Percentiles rank a stretch among this genome's conserved stretches.
Conservation (phyloP, 1,140 invertebrate genomes). For the Macrosteles quadrilineatus region DNA sequence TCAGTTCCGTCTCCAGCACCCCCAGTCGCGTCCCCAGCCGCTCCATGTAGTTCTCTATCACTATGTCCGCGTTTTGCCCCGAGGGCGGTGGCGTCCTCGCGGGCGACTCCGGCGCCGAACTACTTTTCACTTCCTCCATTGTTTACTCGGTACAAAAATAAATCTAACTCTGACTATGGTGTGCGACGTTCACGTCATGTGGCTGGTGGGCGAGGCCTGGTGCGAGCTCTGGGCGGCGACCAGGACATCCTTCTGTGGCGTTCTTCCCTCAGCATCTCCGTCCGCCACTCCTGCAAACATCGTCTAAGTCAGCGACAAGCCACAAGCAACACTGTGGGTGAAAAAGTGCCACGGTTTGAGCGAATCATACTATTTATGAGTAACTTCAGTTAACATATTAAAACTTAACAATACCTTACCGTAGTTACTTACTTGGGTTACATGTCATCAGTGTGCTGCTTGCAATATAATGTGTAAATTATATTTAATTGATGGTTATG, state of each 20-base stretch:
- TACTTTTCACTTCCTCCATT: conserved; percentile 32
- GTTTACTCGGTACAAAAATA: conserved; percentile 18
- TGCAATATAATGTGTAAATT: too few relatives aligned
- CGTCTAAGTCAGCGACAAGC: too few relatives aligned
- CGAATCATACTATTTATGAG: too few relatives aligned
- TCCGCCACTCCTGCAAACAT: neutral
- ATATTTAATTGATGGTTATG: too few relatives aligned
- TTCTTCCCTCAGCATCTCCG: conserved; percentile 19
- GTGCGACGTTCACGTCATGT: conserved; percentile 14
- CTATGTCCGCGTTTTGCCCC: conserved; percentile 44
- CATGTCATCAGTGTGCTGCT: too few relatives aligned
- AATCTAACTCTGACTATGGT: conserved; percentile 23
- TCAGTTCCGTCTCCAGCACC: conserved; percentile 85
- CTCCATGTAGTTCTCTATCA: conserved; percentile 85
- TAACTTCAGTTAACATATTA: too few relatives aligned
- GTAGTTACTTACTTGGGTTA: too few relatives aligned
- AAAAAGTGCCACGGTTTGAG: too few relatives aligned
- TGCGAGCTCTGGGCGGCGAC: too few relatives aligned
- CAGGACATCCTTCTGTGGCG: neutral
- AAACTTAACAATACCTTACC: too few relatives aligned
- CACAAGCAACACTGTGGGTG: too few relatives aligned
- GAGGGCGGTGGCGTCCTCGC: conserved; percentile 30
- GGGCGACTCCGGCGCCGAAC: conserved; percentile 32
- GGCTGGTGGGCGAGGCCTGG: neutral
- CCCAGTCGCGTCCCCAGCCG: conserved; percentile 80